Evolutionary conservation across 2,797 vertebrate genomes (phyloP).

Genomic region (Chelidonichthys spinosus): DNA sequence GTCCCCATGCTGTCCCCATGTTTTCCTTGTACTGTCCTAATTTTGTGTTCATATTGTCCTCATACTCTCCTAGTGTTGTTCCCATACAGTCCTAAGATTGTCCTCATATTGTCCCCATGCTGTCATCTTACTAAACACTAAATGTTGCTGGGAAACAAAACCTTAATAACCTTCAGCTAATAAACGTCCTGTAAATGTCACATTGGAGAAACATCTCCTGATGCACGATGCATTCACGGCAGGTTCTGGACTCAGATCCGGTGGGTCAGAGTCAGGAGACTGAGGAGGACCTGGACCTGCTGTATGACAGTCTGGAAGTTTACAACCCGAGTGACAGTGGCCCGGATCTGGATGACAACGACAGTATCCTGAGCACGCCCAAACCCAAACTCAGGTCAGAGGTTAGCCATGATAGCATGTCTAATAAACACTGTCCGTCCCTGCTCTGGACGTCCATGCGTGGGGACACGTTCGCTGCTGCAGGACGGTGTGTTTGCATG

Average conservation of each 20-base stretch:
- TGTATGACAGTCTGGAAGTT: constrained; percentile 80
- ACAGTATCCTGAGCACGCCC: constrained; percentile 79
- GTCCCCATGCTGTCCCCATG: not conserved
- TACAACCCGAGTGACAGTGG: constrained; percentile 82
- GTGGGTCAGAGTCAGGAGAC: constrained; percentile 75
- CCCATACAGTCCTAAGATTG: not conserved
- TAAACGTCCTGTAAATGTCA: too few relatives aligned
- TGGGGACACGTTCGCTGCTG: too few relatives aligned
- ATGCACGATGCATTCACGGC: not conserved
- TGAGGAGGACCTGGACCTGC: constrained; percentile 80
- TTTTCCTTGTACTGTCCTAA: not conserved
- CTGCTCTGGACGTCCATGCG: too few relatives aligned
- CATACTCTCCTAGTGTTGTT: not conserved
- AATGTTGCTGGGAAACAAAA: too few relatives aligned
- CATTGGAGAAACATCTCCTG: too few relatives aligned
- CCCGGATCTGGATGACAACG: constrained; percentile 78
- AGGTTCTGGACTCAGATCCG: constrained; percentile 81
- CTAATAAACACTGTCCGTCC: too few relatives aligned
- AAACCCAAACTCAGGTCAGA: constrained; percentile 82
- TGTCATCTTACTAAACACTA: not conserved
- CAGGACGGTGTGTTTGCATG: too few relatives aligned
- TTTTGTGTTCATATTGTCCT: not conserved
- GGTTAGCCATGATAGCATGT: too few relatives aligned
- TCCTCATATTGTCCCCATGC: not conserved
- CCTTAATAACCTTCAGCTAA: too few relatives aligned